These are phyloP conservation scores for Cheirogaleus medius DNA, from an alignment of 2,113 vertebrate genomes.

Conservation along the genomic window DNA sequence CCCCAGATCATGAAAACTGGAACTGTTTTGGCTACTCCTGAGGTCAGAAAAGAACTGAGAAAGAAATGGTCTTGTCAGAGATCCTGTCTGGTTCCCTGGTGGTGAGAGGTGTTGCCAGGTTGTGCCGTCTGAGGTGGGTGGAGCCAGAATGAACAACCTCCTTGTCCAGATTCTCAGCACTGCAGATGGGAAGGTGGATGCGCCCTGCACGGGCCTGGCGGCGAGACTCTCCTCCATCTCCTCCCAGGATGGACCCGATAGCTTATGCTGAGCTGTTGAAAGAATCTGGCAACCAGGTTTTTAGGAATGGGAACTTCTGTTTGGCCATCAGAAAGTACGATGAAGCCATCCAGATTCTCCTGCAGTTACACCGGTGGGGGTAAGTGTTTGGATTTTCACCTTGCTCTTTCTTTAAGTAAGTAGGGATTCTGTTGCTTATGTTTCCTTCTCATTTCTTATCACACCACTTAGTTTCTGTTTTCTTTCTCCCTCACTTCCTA, in stretches of 20 bases:
- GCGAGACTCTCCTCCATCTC: not conserved
- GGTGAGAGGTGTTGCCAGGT: not conserved
- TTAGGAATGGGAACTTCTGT: constrained; percentile 82
- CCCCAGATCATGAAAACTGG: not conserved
- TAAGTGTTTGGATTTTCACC: constrained; percentile 26
- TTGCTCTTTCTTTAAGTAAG: not conserved
- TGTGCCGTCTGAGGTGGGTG: not conserved
- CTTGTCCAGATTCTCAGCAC: not conserved
- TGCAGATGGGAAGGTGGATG: not conserved
- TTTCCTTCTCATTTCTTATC: not conserved
- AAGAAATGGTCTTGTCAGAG: not conserved
- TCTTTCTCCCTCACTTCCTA: not conserved
- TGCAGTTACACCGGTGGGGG: constrained; percentile 58
- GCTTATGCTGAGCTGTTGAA: constrained; percentile 71
- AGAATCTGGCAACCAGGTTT: constrained; percentile 81
- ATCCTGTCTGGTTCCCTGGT: not conserved
- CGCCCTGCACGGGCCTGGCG: rapidly evolving
- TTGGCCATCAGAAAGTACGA: constrained; percentile 84
- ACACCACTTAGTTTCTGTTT: not conserved
- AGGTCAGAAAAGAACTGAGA: not conserved
- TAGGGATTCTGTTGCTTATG: not conserved
- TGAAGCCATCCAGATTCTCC: constrained; percentile 75
- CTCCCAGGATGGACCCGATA: constrained; percentile 76
- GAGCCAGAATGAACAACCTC: not conserved
- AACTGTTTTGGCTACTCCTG: not conserved